phyloP scores from a whole-genome alignment of 2,113 vertebrate genomes.

The Lutjanus erythropterus region DNA sequence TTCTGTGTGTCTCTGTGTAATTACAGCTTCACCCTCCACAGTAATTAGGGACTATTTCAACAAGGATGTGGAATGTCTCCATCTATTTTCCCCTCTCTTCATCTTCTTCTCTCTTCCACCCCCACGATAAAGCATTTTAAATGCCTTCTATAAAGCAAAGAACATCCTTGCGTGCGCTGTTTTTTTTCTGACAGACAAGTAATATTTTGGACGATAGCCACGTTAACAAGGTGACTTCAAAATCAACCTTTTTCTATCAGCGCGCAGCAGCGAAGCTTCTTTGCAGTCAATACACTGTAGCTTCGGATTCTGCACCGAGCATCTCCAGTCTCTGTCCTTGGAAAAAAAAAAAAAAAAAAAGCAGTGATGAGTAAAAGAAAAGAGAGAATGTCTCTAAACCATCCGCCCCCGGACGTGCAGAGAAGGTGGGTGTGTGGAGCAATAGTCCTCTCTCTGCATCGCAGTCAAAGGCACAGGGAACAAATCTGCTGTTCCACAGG shows the following conservation, averaged over 20 bases:
- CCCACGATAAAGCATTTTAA: constrained; percentile 38
- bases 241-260: constrained; percentile 25
- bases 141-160: constrained; percentile 14
- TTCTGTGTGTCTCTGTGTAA: constrained; percentile 64
- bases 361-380: constrained; percentile 75
- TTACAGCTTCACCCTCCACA: constrained; percentile 77
- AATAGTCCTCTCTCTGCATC: constrained; percentile 77
- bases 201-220: constrained; percentile 16
- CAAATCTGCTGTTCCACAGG: constrained; percentile 76
- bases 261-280: neutral
- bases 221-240: constrained; percentile 41
- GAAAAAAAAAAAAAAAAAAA: no score
- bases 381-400: constrained; percentile 79
- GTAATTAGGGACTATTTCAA: constrained; percentile 82
- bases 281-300: constrained; percentile 34
- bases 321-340: constrained; percentile 66
- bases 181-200: constrained; percentile 13
- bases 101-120: constrained; percentile 47
- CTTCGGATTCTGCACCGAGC: constrained; percentile 51
- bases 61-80: constrained; percentile 74
- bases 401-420: constrained; percentile 82
- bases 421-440: constrained; percentile 85
- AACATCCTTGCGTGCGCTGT: neutral
- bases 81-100: constrained; percentile 55
- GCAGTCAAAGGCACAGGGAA: constrained; percentile 78